Percentiles rank a stretch among this genome's conserved stretches.
phyloP scores from a whole-genome alignment of 2,888 invertebrate species.

The Urechis unicinctus region DNA sequence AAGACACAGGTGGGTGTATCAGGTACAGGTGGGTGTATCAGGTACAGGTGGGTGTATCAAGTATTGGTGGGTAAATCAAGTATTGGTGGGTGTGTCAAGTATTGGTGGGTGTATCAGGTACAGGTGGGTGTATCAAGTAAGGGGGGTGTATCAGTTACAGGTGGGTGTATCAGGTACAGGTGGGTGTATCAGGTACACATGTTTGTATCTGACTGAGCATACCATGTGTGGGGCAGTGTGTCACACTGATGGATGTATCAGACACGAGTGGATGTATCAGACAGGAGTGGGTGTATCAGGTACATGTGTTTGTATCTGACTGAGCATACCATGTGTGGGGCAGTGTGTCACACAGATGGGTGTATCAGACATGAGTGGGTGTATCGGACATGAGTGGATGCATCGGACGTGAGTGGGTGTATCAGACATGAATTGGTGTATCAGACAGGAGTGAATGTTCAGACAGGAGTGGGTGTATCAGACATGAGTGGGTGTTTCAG shows the following conservation, averaged over 20 bases:
- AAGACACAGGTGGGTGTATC: slow-evolving; percentile 65
- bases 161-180: slow-evolving; percentile 64
- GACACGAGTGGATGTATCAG: slow-evolving; percentile 58
- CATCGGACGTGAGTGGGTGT: slow-evolving; percentile 59
- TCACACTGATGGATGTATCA: not conserved
- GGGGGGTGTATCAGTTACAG: slow-evolving; percentile 63
- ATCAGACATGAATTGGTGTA: not conserved
- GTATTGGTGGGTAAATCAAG: slow-evolving; percentile 53
- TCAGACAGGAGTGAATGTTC: not conserved
- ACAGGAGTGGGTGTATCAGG: slow-evolving; percentile 64
- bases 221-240: not conserved
- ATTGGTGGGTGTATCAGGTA: not conserved
- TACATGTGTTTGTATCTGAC: slow-evolving; percentile 52
- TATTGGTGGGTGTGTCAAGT: not conserved
- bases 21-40: slow-evolving; percentile 65
- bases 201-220: slow-evolving; percentile 1
- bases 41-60: slow-evolving; percentile 66
- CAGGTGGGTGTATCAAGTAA: not conserved
- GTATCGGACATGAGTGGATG: slow-evolving; percentile 50
- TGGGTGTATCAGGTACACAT: slow-evolving; percentile 64
- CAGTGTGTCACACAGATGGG: slow-evolving; percentile 11
- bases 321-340: not conserved
- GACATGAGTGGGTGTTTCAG: no score
- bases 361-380: slow-evolving; percentile 64
- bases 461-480: no score